Evolutionary conservation across 1,140 invertebrate genomes (phyloP), one percentile per base, ranked within the genome.

Genomic region (Coelopa frigida): DNA sequence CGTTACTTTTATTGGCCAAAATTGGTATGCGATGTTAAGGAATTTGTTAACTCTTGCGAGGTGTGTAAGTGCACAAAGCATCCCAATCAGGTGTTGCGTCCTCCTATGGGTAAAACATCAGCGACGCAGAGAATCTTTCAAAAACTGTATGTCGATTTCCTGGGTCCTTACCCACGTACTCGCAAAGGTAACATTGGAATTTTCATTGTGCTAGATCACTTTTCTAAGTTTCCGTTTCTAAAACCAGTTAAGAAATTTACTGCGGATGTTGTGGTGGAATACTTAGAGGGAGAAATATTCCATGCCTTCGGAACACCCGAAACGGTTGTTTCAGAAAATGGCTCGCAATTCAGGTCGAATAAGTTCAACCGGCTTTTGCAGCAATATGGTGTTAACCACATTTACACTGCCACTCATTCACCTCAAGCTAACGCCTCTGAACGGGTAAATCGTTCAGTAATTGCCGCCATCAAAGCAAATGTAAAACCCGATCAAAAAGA

Each of bases 151-250:
- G 24, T 53, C 7, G 48, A 53, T 15, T 53, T 47, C 45, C 15
- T 50, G 3, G 50, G 44, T 1, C 48, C 51, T 4, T 53, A 53
- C 17, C 46, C 49, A 8, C 32, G 46, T 4, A 42, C 36, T 10
- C 45, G 33, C 20, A 27, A 22, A 6, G 52, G 49, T 5, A 46
- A 54, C 36, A 37, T 38, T 1, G 42, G 35, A 1, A 49, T 54
- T 26, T 44, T 44, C 51, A 20, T 53, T 1, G 45, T 51, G 2
- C 12, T 51, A 4, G 49, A 54, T 14, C 49, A 49, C 27, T 36
- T 48, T 10, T 26, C 49, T 2, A 51, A 54, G 29, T 49, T 54
- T 51, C 37, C 44, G 2, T 54, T 54, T 23, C 8, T 54, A 3
- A 52, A 41, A 23, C 22, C 50, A 10, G 40, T 54, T 8, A 35